Percentiles rank a stretch among this genome's conserved stretches.
Evolutionary conservation across 2,888 invertebrate species (phyloP).

Genomic region (Chaetoderma sp.): DNA sequence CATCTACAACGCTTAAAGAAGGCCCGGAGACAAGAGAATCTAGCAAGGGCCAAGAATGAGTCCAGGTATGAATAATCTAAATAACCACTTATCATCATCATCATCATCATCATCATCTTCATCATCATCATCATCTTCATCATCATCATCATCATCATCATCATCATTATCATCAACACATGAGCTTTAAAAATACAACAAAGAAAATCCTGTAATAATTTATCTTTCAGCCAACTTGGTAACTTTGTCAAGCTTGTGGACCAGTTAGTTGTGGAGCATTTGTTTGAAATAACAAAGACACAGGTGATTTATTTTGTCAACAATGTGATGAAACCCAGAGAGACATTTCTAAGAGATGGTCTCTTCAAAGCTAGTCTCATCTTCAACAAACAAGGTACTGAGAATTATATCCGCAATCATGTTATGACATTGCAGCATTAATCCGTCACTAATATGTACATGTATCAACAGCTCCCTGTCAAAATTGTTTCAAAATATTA

Average conservation of each 20-base stretch:
- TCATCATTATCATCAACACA: background rate
- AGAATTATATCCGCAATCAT: no score
- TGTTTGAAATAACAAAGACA: conserved; percentile 58
- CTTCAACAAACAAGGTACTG: conserved; percentile 61
- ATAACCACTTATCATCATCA: conserved; percentile 5
- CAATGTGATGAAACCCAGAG: conserved; percentile 44
- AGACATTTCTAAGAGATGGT: conserved; percentile 50
- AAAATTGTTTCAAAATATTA: no score
- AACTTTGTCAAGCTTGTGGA: conserved; percentile 66
- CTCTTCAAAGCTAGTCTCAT: conserved; percentile 59
- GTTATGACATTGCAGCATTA: no score
- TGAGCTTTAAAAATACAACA: no score
- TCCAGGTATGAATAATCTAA: no score
- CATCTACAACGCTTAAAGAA: conserved; percentile 62
- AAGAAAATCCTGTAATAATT: no score
- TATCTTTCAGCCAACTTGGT: conserved; percentile 54
- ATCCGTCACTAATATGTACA: no score
- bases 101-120: background rate
- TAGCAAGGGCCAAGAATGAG: conserved; percentile 59
- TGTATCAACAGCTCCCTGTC: no score
- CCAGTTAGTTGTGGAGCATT: conserved; percentile 64
- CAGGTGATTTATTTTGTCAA: conserved; percentile 59
- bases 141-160: background rate
- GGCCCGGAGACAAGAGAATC: conserved; percentile 59
- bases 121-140: background rate